Evolutionary conservation across 2,888 invertebrate genomes (phyloP).

Genomic region (Meteorus cinctellus): DNA sequence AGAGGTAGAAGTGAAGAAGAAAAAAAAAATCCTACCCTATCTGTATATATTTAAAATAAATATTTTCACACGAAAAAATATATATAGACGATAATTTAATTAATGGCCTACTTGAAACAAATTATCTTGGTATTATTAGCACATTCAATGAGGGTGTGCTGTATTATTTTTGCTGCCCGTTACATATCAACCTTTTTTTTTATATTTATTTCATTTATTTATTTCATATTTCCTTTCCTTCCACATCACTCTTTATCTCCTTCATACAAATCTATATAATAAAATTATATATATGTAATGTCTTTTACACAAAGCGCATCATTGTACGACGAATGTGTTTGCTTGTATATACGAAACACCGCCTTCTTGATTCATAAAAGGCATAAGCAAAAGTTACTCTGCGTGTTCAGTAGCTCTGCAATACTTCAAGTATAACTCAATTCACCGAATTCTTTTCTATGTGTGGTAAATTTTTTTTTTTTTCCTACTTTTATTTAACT

Average conservation of each 20-base stretch:
- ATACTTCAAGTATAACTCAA: slow-evolving; percentile 70
- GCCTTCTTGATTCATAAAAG: slow-evolving; percentile 64
- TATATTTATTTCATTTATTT: neutral
- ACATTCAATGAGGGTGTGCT: slow-evolving; percentile 59
- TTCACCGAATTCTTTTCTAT: slow-evolving; percentile 66
- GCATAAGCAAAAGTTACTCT: slow-evolving; percentile 53
- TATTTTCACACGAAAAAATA: slow-evolving; percentile 23
- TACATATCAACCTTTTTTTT: neutral
- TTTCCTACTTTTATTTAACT: neutral
- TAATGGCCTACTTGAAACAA: slow-evolving; percentile 70
- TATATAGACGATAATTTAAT: slow-evolving; percentile 57
- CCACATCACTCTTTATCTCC: neutral
- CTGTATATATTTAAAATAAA: slow-evolving; percentile 12
- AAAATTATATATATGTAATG: neutral
- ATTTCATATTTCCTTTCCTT: slow-evolving; percentile 7
- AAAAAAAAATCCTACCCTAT: neutral
- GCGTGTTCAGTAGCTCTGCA: slow-evolving; percentile 63
- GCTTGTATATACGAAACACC: slow-evolving; percentile 34
- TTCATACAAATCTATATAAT: neutral
- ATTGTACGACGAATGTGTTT: slow-evolving; percentile 57
- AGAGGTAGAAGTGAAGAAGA: too few species aligned
- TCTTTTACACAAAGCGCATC: slow-evolving; percentile 63
- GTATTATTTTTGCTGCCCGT: neutral
- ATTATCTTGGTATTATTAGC: slow-evolving; percentile 72
- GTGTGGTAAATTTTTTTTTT: neutral